Evolutionary conservation across 2,113 vertebrate species (phyloP).

Genomic region (Mesocricetus auratus): DNA sequence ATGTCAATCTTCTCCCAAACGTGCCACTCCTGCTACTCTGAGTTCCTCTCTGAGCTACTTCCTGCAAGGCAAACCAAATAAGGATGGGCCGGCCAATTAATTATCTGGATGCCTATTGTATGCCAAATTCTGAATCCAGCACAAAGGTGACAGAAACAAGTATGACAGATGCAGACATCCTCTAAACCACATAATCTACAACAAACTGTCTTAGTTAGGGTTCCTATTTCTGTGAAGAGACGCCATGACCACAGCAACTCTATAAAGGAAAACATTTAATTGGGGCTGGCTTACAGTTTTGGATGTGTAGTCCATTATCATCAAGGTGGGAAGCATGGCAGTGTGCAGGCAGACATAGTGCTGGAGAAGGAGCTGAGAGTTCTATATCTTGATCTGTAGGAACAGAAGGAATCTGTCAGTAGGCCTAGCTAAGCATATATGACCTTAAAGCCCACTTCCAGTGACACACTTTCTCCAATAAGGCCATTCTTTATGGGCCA

Average conservation of each 20-base stretch:
- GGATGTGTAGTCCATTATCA: not conserved
- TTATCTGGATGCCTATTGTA: rapidly evolving
- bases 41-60: not conserved
- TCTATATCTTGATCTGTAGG: not conserved
- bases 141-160: not conserved
- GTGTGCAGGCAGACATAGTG: not conserved
- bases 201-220: not conserved
- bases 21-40: not conserved
- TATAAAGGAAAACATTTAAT: not conserved
- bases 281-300: not conserved
- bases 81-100: not conserved
- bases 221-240: not conserved
- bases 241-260: not conserved
- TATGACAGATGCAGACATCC: not conserved
- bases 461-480: not conserved
- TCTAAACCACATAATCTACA: not conserved
- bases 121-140: not conserved
- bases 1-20: not conserved
- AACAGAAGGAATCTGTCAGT: not conserved
- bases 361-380: not conserved
- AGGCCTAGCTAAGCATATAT: not conserved
- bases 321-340: not conserved
- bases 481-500: not conserved
- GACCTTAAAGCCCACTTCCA: not conserved
- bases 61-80: not conserved